Base-by-base conservation (phyloP, 2,113 vertebrate genomes). In the Gobio gobio region DNA sequence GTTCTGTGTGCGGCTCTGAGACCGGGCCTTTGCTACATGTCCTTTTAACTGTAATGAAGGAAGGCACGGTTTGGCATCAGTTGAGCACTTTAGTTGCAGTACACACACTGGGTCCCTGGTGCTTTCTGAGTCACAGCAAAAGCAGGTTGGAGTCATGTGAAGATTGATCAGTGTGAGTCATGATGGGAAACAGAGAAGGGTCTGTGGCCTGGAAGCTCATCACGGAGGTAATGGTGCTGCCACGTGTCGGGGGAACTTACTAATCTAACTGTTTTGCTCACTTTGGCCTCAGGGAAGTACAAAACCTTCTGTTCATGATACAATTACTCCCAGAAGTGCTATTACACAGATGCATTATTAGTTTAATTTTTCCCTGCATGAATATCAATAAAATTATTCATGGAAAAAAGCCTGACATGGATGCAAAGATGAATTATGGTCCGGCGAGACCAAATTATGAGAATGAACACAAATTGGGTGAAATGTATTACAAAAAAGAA, bases 21-120 rank as follows among this genome's bases (percentile, higher is more conserved):
- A 24, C 36, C 40, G 18, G 78, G 64, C 59, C 16, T 68, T 33
- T 83, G 64, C 29, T 36, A 66, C 33, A 4, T 72, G 81, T 83
- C 66, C 66, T 70, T 83, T 83, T 56, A 83, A 83, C 47, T 70
- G 12, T 83, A 83, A 83, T 83, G 51, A 83, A 83, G 68, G 40
- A 66, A 82, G 78, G 49, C 61, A 68, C n/a, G 18, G 58, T 61
- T 58, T 79, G 75, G 66, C 45, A 74, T 73, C 75, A 84, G 72
- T 54, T 40, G 54, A 80, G 26, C 56, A 80, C 79, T 88, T 82
- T 85, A 36, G 51, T 72, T 36, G 70, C 56, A 9, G 24, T 68
- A 56, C 68, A 79, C 64, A 54, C 43, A 36, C 24, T 40, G 63
- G 56, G 33, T 78, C 78, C 40, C 40, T 79, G 75, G 47, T 83